Percentiles rank a stretch among this genome's conserved stretches.
phyloP scores from a whole-genome alignment of 2,113 vertebrate genomes.

The Catharus minimus region DNA sequence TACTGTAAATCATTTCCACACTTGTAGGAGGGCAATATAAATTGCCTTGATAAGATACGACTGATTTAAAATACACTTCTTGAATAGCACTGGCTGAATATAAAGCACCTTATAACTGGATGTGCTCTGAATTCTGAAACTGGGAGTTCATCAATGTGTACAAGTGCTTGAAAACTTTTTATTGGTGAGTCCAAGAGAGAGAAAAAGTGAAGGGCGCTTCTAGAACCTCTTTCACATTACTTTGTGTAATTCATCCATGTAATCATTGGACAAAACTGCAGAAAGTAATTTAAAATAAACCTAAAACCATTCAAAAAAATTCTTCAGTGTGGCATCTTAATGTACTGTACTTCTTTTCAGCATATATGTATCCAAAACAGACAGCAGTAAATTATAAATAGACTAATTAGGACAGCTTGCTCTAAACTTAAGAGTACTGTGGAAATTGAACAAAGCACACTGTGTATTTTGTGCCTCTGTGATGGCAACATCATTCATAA shows the following conservation, averaged over 20 bases:
- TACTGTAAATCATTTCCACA: constrained; percentile 71
- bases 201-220: neutral
- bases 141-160: neutral
- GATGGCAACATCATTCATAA: neutral
- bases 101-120: constrained; percentile 52
- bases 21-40: constrained; percentile 73
- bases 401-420: neutral
- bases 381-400: neutral
- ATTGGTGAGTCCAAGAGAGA: neutral
- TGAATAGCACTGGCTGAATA: constrained; percentile 66
- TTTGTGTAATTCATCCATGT: too few species aligned
- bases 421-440: neutral
- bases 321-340: neutral
- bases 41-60: constrained; percentile 74
- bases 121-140: constrained; percentile 49
- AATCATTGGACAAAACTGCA: neutral
- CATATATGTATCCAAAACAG: neutral
- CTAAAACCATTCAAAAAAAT: neutral
- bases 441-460: neutral
- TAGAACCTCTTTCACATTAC: neutral
- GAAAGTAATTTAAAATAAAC: neutral
- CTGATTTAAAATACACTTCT: constrained; percentile 72
- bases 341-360: neutral
- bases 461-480: neutral
- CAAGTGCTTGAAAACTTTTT: neutral